A percentile compares a stretch with the other conserved stretches of the same genome.
Conservation (phyloP, 2,113 vertebrate species). For the Pedetes capensis region DNA sequence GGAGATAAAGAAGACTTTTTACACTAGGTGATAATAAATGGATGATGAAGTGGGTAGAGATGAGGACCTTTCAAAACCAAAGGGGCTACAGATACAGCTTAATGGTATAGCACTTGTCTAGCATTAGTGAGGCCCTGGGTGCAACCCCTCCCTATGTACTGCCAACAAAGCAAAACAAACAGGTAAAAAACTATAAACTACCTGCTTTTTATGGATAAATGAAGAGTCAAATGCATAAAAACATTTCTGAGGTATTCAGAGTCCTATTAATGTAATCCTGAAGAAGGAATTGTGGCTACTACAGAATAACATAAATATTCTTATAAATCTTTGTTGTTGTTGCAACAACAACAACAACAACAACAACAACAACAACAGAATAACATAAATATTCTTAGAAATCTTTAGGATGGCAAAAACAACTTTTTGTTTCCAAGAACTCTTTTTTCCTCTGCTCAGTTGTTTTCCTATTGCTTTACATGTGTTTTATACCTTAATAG, state of each 20-base stretch:
- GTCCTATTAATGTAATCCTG: background rate
- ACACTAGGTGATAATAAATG: background rate
- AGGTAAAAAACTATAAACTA: too few species aligned
- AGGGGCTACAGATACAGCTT: too few species aligned
- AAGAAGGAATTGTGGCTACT: background rate
- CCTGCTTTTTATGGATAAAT: background rate
- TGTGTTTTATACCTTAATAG: background rate
- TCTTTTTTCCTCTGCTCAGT: background rate
- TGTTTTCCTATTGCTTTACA: background rate
- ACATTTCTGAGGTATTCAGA: background rate
- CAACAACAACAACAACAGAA: too few species aligned
- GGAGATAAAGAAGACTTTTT: background rate
- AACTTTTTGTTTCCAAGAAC: background rate
- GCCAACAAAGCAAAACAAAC: too few species aligned
- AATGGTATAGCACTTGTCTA: too few species aligned
- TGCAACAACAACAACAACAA: too few species aligned
- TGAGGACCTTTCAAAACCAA: background rate
- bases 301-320: background rate
- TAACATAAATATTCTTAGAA: background rate
- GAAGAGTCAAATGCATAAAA: background rate
- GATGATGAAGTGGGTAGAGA: background rate
- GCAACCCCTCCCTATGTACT: too few species aligned
- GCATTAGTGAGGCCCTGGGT: too few species aligned
- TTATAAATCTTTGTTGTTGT: too few species aligned
- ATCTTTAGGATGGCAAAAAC: background rate